Conservation (phyloP, 2,888 invertebrate species). For the Atethmia centrago region DNA sequence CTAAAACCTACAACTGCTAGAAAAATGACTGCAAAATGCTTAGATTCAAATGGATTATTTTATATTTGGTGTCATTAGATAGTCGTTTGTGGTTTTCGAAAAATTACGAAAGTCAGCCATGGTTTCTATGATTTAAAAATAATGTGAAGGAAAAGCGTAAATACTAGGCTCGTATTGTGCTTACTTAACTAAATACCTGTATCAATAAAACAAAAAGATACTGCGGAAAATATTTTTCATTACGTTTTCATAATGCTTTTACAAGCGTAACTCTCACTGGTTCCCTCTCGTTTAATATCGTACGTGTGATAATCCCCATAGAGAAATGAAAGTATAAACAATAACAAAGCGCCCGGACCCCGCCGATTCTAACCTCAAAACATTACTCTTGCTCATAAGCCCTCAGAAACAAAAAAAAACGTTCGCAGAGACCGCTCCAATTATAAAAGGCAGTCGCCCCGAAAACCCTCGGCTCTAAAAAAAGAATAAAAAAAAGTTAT, state of each 20-base stretch:
- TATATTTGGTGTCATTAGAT: too few relatives aligned
- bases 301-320: constrained; percentile 64
- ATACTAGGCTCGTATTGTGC: not conserved
- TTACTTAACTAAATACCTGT: not conserved
- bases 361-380: constrained; percentile 83
- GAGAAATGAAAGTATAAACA: constrained; percentile 66
- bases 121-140: not conserved
- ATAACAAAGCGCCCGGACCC: constrained; percentile 61
- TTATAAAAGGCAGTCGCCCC: constrained; percentile 86
- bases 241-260: constrained; percentile 48
- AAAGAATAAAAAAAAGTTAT: constrained; percentile 83
- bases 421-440: constrained; percentile 81
- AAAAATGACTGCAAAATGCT: too few relatives aligned
- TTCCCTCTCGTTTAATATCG: constrained; percentile 53
- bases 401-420: constrained; percentile 76
- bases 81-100: too few relatives aligned
- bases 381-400: constrained; percentile 84
- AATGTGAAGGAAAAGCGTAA: not conserved
- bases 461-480: constrained; percentile 82
- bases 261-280: constrained; percentile 49
- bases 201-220: constrained; percentile 39
- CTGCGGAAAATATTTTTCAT: constrained; percentile 34
- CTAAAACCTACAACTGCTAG: too few relatives aligned
- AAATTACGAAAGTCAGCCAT: not conserved
- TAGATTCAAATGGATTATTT: too few relatives aligned